Evolutionary conservation across 1,140 invertebrate genomes (phyloP), one percentile per base, ranked within the genome.

Genomic region (Andrena cerasifolii): DNA sequence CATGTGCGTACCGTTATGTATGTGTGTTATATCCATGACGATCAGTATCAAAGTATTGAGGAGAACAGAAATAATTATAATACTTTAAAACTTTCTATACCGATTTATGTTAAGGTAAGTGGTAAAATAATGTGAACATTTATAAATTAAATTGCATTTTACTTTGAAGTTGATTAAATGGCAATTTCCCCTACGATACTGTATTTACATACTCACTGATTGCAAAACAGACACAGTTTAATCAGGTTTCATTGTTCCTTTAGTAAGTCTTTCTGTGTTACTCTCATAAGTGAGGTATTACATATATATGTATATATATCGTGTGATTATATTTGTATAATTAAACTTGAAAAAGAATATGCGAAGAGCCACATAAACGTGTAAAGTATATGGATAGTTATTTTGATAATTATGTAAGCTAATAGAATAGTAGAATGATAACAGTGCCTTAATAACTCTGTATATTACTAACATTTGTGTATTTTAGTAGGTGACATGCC

Each of bases 401-500:
- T 18, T 5, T 16, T 40, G 24, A 58, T 49, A 26, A 33, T 36
- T 4, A 7, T 1, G 21, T 12, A 7, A 56, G 5, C 16, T 56
- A 31, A 51, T 70, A 70, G 26, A 14, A 49, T 70, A 70, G 31
- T n/a, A 3, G 0, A 53, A 18, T n/a, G 28, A 14, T 43, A 43
- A 16, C 5, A 61, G 0, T 61, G 8, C 3, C 5, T n/a, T 2
- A 16, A 65, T 53, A 47, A 1, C 21, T 75, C 7, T 54, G 8
- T 33, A 33, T 36, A 49, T 53, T 66, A 24, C 59, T 12, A 40
- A 61, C 68, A 53, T 31, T 71, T 53, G 12, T 68, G 49, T 31
- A 51, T 74, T 80, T 70, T 21, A 92, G 91, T 90, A 93, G 92
- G 91, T 93, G 92, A 92, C 91, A 93, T 93, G 92, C 92, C 92